A percentile compares a stretch with the other conserved stretches of the same genome.
These are phyloP conservation scores for Arctia plantaginis DNA, from an alignment of 2,888 invertebrate species.

Conservation along the genomic window DNA sequence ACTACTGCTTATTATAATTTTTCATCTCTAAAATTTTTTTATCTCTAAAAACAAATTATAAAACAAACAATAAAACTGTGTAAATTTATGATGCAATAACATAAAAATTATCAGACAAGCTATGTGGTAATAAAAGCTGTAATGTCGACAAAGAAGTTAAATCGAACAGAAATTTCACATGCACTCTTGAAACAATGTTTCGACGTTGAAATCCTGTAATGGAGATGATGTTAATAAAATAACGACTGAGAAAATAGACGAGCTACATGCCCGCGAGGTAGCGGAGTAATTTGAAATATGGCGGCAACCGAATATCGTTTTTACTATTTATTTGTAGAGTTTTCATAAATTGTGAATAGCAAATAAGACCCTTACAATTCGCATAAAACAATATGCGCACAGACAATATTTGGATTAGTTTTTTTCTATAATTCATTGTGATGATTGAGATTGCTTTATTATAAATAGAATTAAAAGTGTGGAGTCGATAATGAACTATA, in stretches of 20 bases:
- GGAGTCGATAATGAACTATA: too few relatives aligned
- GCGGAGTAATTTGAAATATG: slow-evolving; percentile 27
- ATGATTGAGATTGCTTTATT: not conserved
- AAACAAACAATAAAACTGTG: not conserved
- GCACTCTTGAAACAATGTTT: slow-evolving; percentile 3
- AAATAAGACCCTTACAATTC: not conserved
- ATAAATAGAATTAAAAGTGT: not conserved
- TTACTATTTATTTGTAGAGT: not conserved
- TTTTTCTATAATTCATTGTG: slow-evolving; percentile 4
- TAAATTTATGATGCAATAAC: not conserved
- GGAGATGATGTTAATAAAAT: slow-evolving; percentile 31
- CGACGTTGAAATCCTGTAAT: slow-evolving; percentile 16
- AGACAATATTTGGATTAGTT: slow-evolving; percentile 8
- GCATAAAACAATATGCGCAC: not conserved
- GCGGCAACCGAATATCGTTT: slow-evolving; percentile 14
- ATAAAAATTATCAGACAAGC: not conserved
- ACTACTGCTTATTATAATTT: too few relatives aligned
- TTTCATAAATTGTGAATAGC: not conserved
- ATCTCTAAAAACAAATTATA: not conserved
- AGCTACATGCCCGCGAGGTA: slow-evolving; percentile 20
- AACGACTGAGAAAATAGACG: slow-evolving; percentile 34
- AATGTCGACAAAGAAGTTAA: not conserved
- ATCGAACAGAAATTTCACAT: not conserved
- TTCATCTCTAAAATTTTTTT: too few relatives aligned
- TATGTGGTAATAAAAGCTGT: not conserved